Percentiles rank a stretch among this genome's conserved stretches.
phyloP scores from a whole-genome alignment of 2,888 invertebrate genomes.

The Eurytoma californica region DNA sequence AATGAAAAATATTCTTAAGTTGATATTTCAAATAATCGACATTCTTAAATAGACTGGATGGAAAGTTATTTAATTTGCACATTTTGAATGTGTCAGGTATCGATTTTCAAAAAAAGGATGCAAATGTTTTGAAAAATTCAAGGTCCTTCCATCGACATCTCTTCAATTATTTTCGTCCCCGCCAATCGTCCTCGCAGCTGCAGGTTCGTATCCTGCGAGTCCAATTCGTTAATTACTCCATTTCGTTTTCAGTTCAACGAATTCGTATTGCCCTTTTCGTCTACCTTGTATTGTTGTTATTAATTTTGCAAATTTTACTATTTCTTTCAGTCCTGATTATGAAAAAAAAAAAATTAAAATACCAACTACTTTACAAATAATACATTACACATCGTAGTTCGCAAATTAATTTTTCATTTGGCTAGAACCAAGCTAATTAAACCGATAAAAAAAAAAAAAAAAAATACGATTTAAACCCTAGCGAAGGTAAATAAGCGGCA shows the following conservation, averaged over 20 bases:
- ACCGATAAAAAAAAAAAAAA: no score
- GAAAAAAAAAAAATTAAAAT: no score
- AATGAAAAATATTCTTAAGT: no score
- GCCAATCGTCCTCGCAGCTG: slow-evolving; percentile 25
- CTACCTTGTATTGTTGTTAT: no score
- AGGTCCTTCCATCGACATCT: slow-evolving; percentile 55
- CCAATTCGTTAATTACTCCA: slow-evolving; percentile 26
- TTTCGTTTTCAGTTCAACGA: slow-evolving; percentile 1
- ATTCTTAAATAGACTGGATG: background rate
- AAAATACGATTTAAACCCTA: background rate
- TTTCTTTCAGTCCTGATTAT: no score
- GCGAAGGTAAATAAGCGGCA: background rate
- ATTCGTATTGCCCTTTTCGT: background rate
- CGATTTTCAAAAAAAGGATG: slow-evolving; percentile 21
- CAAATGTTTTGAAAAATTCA: slow-evolving; percentile 58
- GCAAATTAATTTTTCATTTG: no score
- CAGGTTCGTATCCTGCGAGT: background rate
- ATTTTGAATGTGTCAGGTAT: background rate
- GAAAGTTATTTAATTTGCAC: background rate
- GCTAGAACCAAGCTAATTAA: no score
- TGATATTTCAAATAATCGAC: no score
- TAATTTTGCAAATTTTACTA: no score
- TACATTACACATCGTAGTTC: no score
- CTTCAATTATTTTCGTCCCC: slow-evolving; percentile 57
- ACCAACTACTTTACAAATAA: no score